Evolutionary conservation across 2,888 invertebrate species (phyloP), one percentile per base, ranked within the genome.

Genomic region (Penaeus monodon): DNA sequence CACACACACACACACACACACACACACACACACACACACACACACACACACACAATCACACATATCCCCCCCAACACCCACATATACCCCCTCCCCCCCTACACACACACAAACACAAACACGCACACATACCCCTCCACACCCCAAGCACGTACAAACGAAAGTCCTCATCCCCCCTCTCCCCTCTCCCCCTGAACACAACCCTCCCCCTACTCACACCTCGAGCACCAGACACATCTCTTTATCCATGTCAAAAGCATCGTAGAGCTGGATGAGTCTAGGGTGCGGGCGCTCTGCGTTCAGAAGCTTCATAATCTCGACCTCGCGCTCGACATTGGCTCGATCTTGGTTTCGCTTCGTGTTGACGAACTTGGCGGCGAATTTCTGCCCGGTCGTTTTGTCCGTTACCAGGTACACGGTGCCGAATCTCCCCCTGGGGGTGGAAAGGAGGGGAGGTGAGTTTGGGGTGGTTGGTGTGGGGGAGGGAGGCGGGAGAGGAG

Each of bases 221-320:
- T 99, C 99, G 90, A 99, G 94, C 90, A 99, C 96, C 91, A 99
- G 97, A 93, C 98, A 97, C 95, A 99, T 98, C 92, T 97, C 96
- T 93, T 96, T 96, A 91, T 96, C 95, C 93, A 96, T 96, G 93
- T 98, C 98, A 93, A 97, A 99, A 22, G 99, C 98, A 92, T 99
- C 99, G 93, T 98, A 99, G 76, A 99, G 95, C 93, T 99, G 99
- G 91, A 99, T 97, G 81, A 99, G 95, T 90, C 98, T 94, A 63
- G 98, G 98, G 94, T 99, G 99, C 2, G 89, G 78, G 4, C 33
- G 22, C 17, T 81, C 79, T 1, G 81, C 79, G 91, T 98, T 96
- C 85, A 99, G 94, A 90, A 95, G 94, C 92, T 97, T 95, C 99
- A 99, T 99, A 91, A 99, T 97, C 91, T 98, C 98, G 88, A 99